Conservation (phyloP, 2,888 invertebrate genomes). For the Lithophane socia region DNA sequence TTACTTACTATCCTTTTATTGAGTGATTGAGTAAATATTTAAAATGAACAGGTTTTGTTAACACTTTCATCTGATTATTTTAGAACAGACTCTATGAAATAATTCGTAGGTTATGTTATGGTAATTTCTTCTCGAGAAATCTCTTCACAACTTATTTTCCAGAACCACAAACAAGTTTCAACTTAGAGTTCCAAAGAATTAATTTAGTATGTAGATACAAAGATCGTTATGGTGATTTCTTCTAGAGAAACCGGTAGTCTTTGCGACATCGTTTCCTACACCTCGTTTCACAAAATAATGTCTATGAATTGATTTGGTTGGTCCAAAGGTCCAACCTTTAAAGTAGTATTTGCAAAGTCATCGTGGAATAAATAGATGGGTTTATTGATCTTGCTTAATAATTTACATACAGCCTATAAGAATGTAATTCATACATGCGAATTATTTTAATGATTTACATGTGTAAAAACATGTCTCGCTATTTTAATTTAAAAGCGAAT, state of each 20-base stretch:
- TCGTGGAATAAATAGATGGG: background rate
- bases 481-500: background rate
- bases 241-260: background rate
- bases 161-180: background rate
- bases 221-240: background rate
- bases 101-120: background rate
- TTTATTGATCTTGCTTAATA: slow-evolving; percentile 2
- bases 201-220: background rate
- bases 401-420: background rate
- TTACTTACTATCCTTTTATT: background rate
- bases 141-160: background rate
- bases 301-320: too few relatives aligned
- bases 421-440: background rate
- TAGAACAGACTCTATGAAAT: background rate
- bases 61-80: background rate
- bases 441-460: background rate
- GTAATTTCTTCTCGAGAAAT: background rate
- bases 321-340: too few relatives aligned
- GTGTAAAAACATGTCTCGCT: background rate
- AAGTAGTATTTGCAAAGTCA: background rate
- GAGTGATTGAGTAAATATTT: background rate
- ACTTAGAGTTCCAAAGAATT: background rate
- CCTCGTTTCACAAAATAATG: background rate
- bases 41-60: background rate
- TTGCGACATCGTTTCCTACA: background rate